Conservation (phyloP, 2,888 invertebrate species). For the Sesamia inferens region DNA sequence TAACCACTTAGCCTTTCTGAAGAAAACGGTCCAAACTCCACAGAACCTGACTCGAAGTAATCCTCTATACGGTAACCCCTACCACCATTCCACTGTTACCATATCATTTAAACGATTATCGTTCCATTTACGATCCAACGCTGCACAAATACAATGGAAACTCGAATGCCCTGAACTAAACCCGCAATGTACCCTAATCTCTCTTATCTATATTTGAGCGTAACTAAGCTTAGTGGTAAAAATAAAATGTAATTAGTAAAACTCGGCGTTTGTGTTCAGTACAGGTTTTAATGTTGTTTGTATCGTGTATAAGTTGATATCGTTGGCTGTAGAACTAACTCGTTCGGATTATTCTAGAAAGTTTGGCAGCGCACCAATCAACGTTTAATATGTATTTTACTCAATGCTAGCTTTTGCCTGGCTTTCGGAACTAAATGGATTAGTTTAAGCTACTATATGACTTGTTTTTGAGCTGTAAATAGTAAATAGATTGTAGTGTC, state of each 20-base stretch:
- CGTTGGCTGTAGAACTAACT: slow-evolving; percentile 47
- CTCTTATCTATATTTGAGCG: slow-evolving; percentile 43
- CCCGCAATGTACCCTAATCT: slow-evolving; percentile 41
- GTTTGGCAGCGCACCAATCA: slow-evolving; percentile 50
- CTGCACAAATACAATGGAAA: slow-evolving; percentile 33
- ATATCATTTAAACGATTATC: slow-evolving; percentile 47
- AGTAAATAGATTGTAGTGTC: neutral
- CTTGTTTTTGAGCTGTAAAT: neutral
- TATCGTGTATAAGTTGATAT: slow-evolving; percentile 56
- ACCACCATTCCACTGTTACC: slow-evolving; percentile 38
- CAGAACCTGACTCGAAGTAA: slow-evolving; percentile 53
- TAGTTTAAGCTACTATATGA: slow-evolving; percentile 7
- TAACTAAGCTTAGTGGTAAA: slow-evolving; percentile 41
- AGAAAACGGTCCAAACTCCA: slow-evolving; percentile 40
- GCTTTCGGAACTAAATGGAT: slow-evolving; percentile 29
- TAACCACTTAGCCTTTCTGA: slow-evolving; percentile 48
- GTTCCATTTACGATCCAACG: slow-evolving; percentile 47
- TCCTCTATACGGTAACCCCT: slow-evolving; percentile 38
- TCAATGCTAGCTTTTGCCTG: slow-evolving; percentile 27
- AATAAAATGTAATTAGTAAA: slow-evolving; percentile 63
- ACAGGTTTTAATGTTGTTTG: slow-evolving; percentile 56
- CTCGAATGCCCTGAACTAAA: slow-evolving; percentile 34
- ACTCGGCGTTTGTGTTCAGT: slow-evolving; percentile 55
- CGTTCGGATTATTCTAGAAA: slow-evolving; percentile 40
- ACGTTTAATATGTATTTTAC: slow-evolving; percentile 39